Base-by-base conservation (phyloP, 1,140 invertebrate species). In the Nomia melanderi region DNA sequence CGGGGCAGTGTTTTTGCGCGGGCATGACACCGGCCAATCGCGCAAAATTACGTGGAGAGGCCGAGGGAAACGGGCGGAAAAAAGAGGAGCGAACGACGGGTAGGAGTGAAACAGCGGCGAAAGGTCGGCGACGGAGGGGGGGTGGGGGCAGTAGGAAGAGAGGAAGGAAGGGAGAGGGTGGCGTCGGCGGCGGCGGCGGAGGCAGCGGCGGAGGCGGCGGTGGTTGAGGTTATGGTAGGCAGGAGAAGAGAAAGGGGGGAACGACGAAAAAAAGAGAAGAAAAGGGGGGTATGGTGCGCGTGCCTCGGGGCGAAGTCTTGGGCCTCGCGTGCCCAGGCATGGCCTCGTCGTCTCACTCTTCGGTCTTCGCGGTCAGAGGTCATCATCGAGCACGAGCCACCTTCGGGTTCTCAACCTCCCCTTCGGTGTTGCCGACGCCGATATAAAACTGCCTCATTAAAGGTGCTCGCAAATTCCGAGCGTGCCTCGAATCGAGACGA, bases 381-480 rank as follows among this genome's bases (percentile, higher is more conserved):
- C 91, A 88, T 81, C 81, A 78, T 87, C 85, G 87, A 91, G 90
- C 91, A 92, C 91, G 90, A 92, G 90, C 90, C 89, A 91, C 83
- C 87, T 86, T 87, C 33, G 82, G 83, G 86, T 87, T 88, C 88
- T 89, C 81, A 88, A 87, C 81, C 81, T 82, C 69, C 65, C 75
- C 62, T 23, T 76, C 62, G 57, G 36, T 69, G 80, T 74, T 64
- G 81, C 69, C 76, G 41, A 78, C 50, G 62, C 79, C 66, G 73
- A 44, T 69, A 64, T 67, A 78, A 82, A 81, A 82, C 73, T 64
- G 79, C 81, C 67, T 82, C 80, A 82, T 82, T 81, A 82, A 82
- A 81, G 81, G 70, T 59, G 75, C 29, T 78, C 53, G 76, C 63
- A 63, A 53, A 59, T 57, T 27, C 63, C 62, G 50, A 44, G 79